Conservation (phyloP, 1,140 invertebrate genomes). For the Pomacea maculata region DNA sequence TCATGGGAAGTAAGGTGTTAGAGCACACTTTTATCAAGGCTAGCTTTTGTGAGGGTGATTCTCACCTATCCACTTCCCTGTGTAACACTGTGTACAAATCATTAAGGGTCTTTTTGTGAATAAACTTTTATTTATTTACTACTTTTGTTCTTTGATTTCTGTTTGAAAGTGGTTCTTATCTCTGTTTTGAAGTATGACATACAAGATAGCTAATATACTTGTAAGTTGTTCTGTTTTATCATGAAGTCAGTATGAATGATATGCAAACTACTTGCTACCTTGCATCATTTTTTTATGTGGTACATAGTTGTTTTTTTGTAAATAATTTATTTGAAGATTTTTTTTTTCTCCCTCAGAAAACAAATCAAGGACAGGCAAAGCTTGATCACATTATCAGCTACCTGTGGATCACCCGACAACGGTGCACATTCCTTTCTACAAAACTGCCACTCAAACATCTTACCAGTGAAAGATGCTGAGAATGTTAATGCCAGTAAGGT, state of each 20-base stretch:
- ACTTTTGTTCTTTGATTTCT: not conserved
- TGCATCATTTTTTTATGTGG: not conserved
- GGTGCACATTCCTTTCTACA: not conserved
- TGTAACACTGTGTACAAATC: no score
- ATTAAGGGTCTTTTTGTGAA: no score
- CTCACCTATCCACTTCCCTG: no score
- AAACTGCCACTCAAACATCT: not conserved
- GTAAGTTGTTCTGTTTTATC: not conserved
- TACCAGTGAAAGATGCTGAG: not conserved
- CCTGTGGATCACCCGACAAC: not conserved
- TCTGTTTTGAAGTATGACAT: not conserved
- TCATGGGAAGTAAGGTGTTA: not conserved
- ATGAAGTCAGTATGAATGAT: not conserved
- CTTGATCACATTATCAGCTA: not conserved
- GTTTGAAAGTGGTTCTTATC: not conserved
- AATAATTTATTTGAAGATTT: not conserved
- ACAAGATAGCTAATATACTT: not conserved
- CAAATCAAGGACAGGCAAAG: constrained; percentile 30
- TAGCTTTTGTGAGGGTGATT: not conserved
- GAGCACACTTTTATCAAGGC: not conserved
- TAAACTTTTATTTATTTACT: not conserved
- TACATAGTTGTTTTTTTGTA: not conserved
- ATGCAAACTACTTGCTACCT: no score
- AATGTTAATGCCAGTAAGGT: not conserved
- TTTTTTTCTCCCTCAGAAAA: constrained; percentile 25